These are phyloP conservation scores for Standfussiana lucernea DNA, from an alignment of 2,888 invertebrate species.

Conservation along the genomic window DNA sequence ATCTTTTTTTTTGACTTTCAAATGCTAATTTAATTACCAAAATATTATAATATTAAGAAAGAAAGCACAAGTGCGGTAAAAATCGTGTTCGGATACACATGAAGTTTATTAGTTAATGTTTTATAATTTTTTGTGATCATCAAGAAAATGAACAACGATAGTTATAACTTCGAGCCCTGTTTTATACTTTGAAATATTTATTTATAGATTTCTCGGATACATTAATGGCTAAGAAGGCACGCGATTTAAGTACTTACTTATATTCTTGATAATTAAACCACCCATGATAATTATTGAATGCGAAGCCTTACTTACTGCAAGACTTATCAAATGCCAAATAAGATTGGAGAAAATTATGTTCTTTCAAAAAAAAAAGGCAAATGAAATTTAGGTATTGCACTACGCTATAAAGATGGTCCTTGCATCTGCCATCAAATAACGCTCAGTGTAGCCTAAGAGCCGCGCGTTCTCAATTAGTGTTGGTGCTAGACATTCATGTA, in stretches of 20 bases:
- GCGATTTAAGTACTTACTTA: not conserved
- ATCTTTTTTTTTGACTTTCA: not conserved
- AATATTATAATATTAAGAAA: not conserved
- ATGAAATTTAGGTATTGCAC: not conserved
- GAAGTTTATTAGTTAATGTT: not conserved
- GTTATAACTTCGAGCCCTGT: not conserved
- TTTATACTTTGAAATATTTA: not conserved
- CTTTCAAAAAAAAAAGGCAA: not conserved
- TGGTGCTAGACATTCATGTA: slow-evolving; percentile 10
- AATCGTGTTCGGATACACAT: not conserved
- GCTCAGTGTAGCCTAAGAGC: not conserved
- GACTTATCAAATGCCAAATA: not conserved
- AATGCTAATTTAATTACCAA: too few species aligned
- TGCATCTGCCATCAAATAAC: not conserved
- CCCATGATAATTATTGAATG: not conserved
- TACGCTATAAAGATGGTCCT: not conserved
- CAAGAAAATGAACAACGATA: not conserved
- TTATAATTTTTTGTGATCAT: not conserved
- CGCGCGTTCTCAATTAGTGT: not conserved
- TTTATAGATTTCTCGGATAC: not conserved
- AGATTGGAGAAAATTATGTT: not conserved
- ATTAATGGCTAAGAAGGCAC: not conserved
- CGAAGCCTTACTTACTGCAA: not conserved
- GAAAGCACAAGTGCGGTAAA: too few species aligned
- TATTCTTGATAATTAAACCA: not conserved